Conservation (phyloP, 1,140 invertebrate species). For the Formica selysi region DNA sequence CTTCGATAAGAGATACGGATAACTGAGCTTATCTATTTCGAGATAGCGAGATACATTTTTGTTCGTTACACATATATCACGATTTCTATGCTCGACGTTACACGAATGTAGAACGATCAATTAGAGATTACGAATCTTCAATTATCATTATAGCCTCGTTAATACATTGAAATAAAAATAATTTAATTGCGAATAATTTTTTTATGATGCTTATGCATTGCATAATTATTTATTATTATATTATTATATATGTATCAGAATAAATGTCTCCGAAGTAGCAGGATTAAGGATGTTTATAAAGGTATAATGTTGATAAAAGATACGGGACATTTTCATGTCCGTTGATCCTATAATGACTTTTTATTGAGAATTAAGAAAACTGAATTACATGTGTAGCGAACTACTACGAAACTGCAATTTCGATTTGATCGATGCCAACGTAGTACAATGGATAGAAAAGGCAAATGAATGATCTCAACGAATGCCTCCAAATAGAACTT, state of each 20-base stretch:
- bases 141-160: no score
- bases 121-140: not conserved
- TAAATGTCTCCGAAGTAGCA: not conserved
- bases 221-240: not conserved
- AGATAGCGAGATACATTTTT: constrained; percentile 42
- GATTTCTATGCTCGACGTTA: not conserved
- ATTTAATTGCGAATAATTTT: no score
- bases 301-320: constrained; percentile 29
- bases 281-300: constrained; percentile 16
- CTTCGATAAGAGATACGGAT: constrained; percentile 54
- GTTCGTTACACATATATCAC: not conserved
- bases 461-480: constrained; percentile 1
- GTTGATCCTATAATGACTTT: constrained; percentile 69
- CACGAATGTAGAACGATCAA: not conserved
- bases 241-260: not conserved
- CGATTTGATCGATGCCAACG: constrained; percentile 43
- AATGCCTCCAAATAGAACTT: constrained; percentile 1
- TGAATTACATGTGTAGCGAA: constrained; percentile 67
- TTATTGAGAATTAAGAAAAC: constrained; percentile 76
- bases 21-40: constrained; percentile 44
- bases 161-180: not conserved
- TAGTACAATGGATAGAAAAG: not conserved
- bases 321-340: constrained; percentile 23
- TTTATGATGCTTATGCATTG: not conserved
- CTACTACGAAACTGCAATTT: constrained; percentile 65